Conservation (phyloP, 2,888 invertebrate genomes). For the Epinotia nisella region DNA sequence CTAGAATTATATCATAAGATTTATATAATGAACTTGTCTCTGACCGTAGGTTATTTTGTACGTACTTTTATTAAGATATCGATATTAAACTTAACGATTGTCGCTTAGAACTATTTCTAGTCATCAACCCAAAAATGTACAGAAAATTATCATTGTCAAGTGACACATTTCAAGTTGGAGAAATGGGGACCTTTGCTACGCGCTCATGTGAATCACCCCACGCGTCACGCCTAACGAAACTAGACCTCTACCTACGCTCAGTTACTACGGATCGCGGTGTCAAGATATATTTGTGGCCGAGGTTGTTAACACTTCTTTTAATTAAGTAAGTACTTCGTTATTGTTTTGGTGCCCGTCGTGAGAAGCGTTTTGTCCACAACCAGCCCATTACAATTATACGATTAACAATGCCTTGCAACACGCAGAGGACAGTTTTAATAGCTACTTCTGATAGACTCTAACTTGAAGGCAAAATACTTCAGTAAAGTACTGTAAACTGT, state of each 20-base stretch:
- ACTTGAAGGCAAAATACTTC: not conserved
- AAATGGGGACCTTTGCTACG: not conserved
- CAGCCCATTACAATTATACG: constrained; percentile 27
- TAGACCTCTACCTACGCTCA: no score
- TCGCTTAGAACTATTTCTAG: not conserved
- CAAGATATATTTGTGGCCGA: no score
- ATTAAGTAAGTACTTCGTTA: constrained; percentile 15
- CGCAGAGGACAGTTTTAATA: not conserved
- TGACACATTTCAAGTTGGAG: not conserved
- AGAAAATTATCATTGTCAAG: not conserved
- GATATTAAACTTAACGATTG: no score
- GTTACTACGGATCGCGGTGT: no score
- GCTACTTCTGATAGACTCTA: not conserved
- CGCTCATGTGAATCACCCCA: no score
- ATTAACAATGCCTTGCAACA: constrained; percentile 25
- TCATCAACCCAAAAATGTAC: not conserved
- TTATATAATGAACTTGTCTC: no score
- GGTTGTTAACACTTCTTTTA: constrained; percentile 8
- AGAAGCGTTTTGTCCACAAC: constrained; percentile 33
- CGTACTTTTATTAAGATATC: no score
- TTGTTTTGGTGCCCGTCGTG: constrained; percentile 16
- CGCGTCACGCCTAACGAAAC: no score
- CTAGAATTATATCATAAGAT: no score
- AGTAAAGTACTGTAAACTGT: no score
- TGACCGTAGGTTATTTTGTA: no score